A percentile compares a stretch with the other conserved stretches of the same genome.
phyloP scores from a whole-genome alignment of 2,797 vertebrate species.

The Falco naumanni region DNA sequence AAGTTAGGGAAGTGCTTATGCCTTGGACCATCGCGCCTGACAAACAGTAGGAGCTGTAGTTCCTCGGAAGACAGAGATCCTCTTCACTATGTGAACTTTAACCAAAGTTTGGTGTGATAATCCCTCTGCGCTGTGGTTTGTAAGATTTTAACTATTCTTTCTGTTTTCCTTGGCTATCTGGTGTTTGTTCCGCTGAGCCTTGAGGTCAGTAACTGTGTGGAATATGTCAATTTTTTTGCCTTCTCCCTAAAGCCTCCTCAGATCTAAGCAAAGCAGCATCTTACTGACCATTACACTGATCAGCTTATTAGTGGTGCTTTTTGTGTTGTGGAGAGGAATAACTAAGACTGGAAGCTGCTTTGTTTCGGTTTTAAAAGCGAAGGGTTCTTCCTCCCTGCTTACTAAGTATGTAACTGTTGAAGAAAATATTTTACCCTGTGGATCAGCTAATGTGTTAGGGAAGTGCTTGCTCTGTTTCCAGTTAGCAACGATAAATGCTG shows the following conservation, averaged over 20 bases:
- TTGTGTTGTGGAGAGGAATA: constrained; percentile 8
- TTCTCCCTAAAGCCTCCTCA: constrained; percentile 32
- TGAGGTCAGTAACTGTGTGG: background rate
- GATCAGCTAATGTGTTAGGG: background rate
- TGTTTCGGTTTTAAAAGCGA: background rate
- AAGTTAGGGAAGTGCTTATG: background rate
- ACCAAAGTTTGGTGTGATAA: background rate
- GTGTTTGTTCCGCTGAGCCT: constrained; percentile 8
- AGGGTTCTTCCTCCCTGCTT: background rate
- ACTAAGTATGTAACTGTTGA: background rate
- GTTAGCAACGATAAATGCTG: background rate
- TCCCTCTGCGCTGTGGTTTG: background rate
- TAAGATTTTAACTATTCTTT: constrained; percentile 21
- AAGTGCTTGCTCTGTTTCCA: background rate
- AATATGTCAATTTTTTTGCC: constrained; percentile 21
- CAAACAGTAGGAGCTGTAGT: background rate
- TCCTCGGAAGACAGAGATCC: background rate
- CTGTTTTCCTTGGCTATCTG: constrained; percentile 42
- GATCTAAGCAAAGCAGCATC: background rate
- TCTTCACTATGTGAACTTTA: constrained; percentile 2
- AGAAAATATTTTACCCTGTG: background rate
- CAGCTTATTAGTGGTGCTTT: background rate
- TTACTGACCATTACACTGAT: background rate
- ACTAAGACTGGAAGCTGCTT: background rate
- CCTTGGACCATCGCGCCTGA: background rate